These are phyloP conservation scores for Dinomys branickii DNA, from an alignment of 2,113 vertebrate species.

Conservation along the genomic window DNA sequence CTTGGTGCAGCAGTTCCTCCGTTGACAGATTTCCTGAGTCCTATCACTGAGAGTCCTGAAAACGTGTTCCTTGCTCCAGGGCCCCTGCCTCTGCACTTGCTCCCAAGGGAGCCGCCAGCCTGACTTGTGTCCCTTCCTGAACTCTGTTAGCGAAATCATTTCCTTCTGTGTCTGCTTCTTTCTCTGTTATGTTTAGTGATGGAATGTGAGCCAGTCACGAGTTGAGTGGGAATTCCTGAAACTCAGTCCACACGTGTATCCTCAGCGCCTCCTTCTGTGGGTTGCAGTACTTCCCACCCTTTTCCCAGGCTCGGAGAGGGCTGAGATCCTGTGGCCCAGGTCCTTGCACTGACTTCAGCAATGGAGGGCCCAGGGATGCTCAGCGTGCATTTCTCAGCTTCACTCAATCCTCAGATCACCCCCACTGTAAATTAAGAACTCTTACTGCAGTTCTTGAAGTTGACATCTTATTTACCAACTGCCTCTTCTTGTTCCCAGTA, in stretches of 20 bases:
- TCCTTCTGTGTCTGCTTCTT: neutral
- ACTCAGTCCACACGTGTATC: neutral
- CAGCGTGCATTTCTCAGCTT: neutral
- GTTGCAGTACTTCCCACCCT: neutral
- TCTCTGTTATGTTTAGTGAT: neutral
- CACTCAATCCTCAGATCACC: neutral
- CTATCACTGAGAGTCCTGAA: neutral
- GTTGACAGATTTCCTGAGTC: neutral
- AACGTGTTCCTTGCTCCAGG: neutral
- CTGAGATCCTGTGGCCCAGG: neutral
- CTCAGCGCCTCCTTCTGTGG: neutral
- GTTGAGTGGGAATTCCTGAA: neutral
- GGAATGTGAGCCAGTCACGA: neutral
- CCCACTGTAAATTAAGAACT: neutral
- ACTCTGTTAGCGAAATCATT: neutral
- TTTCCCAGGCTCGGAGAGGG: neutral
- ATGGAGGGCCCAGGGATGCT: neutral
- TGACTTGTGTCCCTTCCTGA: neutral
- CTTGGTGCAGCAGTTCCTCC: neutral
- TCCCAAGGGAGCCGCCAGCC: neutral
- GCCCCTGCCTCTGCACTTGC: neutral
- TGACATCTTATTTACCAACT: neutral
- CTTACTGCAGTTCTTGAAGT: neutral
- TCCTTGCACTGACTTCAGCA: neutral
- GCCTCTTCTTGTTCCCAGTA: neutral